Evolutionary conservation across 2,888 invertebrate species (phyloP).

Genomic region (Gonocerus acuteangulatus): DNA sequence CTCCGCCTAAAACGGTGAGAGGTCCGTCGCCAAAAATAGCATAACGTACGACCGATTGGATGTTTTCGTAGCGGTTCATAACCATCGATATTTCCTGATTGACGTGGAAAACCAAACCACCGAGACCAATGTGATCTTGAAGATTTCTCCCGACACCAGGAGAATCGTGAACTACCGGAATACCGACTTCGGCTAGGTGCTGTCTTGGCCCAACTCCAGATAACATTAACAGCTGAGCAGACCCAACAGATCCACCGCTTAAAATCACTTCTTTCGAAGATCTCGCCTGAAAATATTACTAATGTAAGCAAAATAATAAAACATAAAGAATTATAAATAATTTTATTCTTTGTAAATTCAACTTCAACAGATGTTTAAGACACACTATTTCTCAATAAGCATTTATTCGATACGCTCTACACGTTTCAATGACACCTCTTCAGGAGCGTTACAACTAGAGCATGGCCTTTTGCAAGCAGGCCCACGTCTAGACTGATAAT

Average conservation of each 20-base stretch:
- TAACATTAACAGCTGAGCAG: conserved; percentile 87
- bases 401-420: too few relatives aligned
- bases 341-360: neutral
- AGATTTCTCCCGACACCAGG: conserved; percentile 76
- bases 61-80: conserved; percentile 68
- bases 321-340: neutral
- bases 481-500: too few relatives aligned
- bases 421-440: too few relatives aligned
- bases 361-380: too few relatives aligned
- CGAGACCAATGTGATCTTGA: conserved; percentile 81
- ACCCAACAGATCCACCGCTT: conserved; percentile 84
- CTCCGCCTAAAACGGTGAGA: conserved; percentile 66
- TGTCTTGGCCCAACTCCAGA: conserved; percentile 72
- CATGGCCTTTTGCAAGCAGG: too few relatives aligned
- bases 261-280: conserved; percentile 82
- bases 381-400: too few relatives aligned
- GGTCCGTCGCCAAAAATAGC: conserved; percentile 77
- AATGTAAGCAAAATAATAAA: too few relatives aligned
- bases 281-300: conserved; percentile 41
- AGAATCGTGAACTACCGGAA: conserved; percentile 67
- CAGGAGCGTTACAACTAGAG: too few relatives aligned
- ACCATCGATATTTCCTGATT: conserved; percentile 72
- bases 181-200: conserved; percentile 61
- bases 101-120: conserved; percentile 74
- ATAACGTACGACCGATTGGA: conserved; percentile 73